Evolutionary conservation across 2,888 invertebrate genomes (phyloP), one percentile per base, ranked within the genome.

Genomic region (Ormia ochracea): DNA sequence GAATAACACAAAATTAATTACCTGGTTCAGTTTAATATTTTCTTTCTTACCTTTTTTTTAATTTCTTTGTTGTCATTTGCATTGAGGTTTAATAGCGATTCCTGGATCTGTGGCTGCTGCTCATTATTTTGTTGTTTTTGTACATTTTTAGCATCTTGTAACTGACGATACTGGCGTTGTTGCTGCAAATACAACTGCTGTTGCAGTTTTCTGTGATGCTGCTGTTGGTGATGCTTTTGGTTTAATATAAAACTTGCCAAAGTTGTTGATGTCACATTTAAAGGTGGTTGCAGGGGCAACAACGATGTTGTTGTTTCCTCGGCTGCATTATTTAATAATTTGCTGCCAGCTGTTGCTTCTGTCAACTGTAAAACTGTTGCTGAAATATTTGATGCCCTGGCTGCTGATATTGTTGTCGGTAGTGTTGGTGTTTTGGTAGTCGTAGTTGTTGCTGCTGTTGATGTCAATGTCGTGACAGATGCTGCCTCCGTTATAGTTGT

Each of bases 191-290:
- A 72, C 26, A 72, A 54, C 3, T 23, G 38, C 19, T 73, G 72
- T 38, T 59, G 74, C 56, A 70, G 78, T 21, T 74, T 68, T 12
- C 59, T 45, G n/a, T 52, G 58, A 36, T 63, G 61, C 48, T 68
- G 65, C 59, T 76, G 58, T 45, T 79, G 79, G 14, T 75, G 75
- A 54, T 70, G 70, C 45, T 81, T 72, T 50, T 80, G 80, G 72
- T 76, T 75, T 76, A 80, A 76, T 80, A 81, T 78, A 73, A 81
- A 78, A 81, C 81, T 82, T 77, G 82, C 78, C 56, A 78, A 76
- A 75, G 85, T 84, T 63, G 84, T 83, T 78, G 84, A 84, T 83
- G 87, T 85, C 83, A 85, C 83, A 83, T 86, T 87, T 72, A 84
- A 82, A 36, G 85, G 81, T 43, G 84, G 84, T 68, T 86, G 86